Conservation (phyloP, 1,140 invertebrate species). For the Nasonia longicornis region DNA sequence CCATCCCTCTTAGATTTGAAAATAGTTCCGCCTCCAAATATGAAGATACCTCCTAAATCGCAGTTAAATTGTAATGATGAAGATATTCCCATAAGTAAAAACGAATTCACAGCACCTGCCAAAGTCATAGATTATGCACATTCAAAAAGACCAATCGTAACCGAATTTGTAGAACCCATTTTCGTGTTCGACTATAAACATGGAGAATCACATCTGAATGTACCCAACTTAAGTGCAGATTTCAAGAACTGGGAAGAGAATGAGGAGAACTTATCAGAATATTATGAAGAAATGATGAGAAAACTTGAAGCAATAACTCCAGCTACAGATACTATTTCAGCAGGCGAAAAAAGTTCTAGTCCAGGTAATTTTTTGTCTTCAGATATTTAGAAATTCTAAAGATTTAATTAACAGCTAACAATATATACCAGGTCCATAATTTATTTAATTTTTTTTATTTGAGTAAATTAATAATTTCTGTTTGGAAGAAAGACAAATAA, state of each 20-base stretch:
- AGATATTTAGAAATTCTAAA: constrained; percentile 11
- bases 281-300: constrained; percentile 57
- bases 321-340: constrained; percentile 4
- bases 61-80: constrained; percentile 68
- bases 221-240: constrained; percentile 57
- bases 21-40: constrained; percentile 37
- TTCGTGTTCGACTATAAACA: constrained; percentile 65
- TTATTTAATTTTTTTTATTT: too few relatives aligned
- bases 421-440: too few relatives aligned
- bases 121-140: constrained; percentile 81
- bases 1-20: constrained; percentile 40
- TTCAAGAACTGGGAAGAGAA: constrained; percentile 65
- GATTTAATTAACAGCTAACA: too few relatives aligned
- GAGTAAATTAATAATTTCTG: too few relatives aligned
- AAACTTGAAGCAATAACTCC: too few relatives aligned
- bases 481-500: background rate
- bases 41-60: constrained; percentile 3
- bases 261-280: constrained; percentile 63
- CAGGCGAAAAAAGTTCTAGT: constrained; percentile 34
- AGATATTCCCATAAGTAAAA: constrained; percentile 49
- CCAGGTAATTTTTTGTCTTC: constrained; percentile 42
- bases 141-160: constrained; percentile 6
- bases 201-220: constrained; percentile 60
- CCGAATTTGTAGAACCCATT: constrained; percentile 42
- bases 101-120: constrained; percentile 56